Conservation (phyloP, 2,113 vertebrate species). For the Apteryx mantelli region DNA sequence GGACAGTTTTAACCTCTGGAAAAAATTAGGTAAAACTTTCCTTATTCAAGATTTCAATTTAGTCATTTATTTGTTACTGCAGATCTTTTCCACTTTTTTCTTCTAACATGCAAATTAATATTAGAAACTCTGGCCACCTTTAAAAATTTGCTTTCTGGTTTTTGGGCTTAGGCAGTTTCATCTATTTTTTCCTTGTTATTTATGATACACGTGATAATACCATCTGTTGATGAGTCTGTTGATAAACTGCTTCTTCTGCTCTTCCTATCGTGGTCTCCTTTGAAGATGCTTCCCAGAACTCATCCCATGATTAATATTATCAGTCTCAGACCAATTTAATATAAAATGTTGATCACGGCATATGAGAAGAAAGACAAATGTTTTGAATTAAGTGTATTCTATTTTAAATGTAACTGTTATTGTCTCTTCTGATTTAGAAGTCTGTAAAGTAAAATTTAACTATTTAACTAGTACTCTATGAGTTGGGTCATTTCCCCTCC, state of each 20-base stretch:
- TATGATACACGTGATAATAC: slow-evolving; percentile 7
- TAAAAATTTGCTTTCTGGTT: neutral
- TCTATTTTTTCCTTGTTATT: slow-evolving; percentile 26
- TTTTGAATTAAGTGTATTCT: neutral
- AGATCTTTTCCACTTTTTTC: neutral
- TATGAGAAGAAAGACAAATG: neutral
- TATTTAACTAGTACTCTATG: neutral
- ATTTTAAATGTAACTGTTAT: neutral
- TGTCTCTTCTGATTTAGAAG: neutral
- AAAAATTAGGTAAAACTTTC: neutral
- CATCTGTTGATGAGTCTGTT: slow-evolving; percentile 24
- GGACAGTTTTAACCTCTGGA: neutral
- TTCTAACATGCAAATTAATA: neutral
- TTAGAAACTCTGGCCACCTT: neutral
- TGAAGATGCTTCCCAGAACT: neutral
- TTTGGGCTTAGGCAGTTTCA: neutral
- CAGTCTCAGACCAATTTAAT: neutral
- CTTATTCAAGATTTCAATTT: neutral
- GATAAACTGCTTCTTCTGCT: neutral
- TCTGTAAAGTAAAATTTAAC: neutral
- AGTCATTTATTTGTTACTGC: neutral
- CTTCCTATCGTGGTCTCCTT: neutral
- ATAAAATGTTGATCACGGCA: neutral
- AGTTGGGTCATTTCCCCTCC: neutral
- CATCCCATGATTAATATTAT: neutral